A percentile compares a stretch with the other conserved stretches of the same genome.
These are phyloP conservation scores for Taeniopygia guttata DNA, from an alignment of 2,797 vertebrate genomes.

Conservation along the genomic window DNA sequence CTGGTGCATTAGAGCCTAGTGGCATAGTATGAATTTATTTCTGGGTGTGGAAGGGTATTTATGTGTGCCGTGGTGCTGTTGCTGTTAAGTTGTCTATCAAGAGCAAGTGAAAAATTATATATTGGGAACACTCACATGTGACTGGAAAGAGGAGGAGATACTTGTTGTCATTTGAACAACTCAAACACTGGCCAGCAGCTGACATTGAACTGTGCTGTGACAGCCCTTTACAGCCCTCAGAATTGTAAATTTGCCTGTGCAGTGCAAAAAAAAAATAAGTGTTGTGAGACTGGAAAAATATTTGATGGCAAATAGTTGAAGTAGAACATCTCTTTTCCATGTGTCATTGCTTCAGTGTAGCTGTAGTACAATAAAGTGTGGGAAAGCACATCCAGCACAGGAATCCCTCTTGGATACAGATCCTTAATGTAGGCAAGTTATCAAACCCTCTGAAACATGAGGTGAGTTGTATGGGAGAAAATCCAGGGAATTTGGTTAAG, in stretches of 20 bases:
- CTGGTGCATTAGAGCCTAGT: neutral
- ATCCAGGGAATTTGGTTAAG: neutral
- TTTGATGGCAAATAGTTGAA: neutral
- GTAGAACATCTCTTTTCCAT: neutral
- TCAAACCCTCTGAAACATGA: neutral
- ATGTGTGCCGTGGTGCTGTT: neutral
- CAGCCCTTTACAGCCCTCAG: neutral
- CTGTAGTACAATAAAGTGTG: neutral
- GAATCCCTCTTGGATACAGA: neutral
- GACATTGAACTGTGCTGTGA: neutral
- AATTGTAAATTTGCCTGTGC: neutral
- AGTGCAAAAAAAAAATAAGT: neutral
- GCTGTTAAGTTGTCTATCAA: neutral
- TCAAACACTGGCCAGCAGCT: neutral
- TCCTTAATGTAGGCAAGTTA: neutral
- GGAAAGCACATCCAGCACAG: neutral
- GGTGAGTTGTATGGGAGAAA: neutral
- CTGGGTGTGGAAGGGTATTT: neutral
- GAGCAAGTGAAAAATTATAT: neutral
- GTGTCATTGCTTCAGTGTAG: neutral
- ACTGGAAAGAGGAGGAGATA: neutral
- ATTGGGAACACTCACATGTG: neutral
- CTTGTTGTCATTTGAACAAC: neutral
- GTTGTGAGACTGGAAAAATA: neutral
- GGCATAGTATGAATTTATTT: conserved; percentile 18